Base-by-base conservation (phyloP, 2,113 vertebrate species). In the Microtus richardsoni region DNA sequence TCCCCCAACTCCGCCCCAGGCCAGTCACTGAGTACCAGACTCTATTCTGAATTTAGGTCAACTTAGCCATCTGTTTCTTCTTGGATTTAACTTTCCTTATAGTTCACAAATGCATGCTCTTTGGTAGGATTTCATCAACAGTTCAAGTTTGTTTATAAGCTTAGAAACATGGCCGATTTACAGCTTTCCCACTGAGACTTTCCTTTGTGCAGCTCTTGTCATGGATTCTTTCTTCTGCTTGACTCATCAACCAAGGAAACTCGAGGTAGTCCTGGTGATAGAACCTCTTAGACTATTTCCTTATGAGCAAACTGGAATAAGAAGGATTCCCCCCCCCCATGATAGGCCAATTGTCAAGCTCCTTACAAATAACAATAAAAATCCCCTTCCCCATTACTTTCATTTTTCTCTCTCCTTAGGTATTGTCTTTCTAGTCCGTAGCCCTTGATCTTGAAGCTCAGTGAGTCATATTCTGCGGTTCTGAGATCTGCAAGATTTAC, bases 301-400 rank as follows among this genome's bases (percentile, higher is more conserved):
- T 68, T 91, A 7, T 41, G 5, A 39, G 14, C 49, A 92, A 82
- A 84, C 26, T 22, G n/a, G 5, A 88, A 64, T 79, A 47, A 58
- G 78, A 41, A 82, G 60, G 70, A 86, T 33, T 71, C 47, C 1
- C 47, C 8, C 30, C 4, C 5, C 12, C 87, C 33, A 49, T 52
- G 49, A 80, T 71, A 39, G 10, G 33, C 19, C 88, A 54, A 91
- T 66, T 88, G 73, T 49, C 54, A 96, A 88, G 82, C 82, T 36
- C 64, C 93, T 95, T 78, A 86, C 8, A 90, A 92, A 52, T 74
- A 95, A 52, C 47, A 24, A 77, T 77, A 71, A 41, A 68, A 71
- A 86, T 82, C 58, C 62, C 44, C n/a, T 19, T 36, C 13, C 54
- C 11, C 13, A 21, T 41, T 70, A 41, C 70, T 90, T 49, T 92